Base-by-base conservation (phyloP, 1,140 invertebrate species). In the Himalopsyche phryganea region DNA sequence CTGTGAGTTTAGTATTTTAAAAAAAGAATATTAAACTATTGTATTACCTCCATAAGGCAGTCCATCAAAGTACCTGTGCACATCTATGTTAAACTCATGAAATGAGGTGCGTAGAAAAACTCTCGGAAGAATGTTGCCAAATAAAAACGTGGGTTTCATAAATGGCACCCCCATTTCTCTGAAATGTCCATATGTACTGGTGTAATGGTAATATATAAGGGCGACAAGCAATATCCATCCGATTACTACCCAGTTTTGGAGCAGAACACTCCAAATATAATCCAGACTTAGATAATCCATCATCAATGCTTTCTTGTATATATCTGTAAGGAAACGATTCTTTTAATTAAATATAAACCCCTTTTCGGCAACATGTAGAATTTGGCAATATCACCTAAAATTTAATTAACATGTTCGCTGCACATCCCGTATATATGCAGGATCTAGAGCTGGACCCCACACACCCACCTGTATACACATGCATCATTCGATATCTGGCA, bases 41-140 rank as follows among this genome's bases (percentile, higher is more conserved):
- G 32, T 68, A 69, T 70, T 68, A 79, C 78, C 78, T 50, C 71
- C 78, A 67, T 67, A 75, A 20, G 67, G 72, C 50, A 71, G 55
- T 62, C 75, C 77, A 69, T 75, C 72, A 58, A 79, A 77, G 47
- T 72, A 60, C 20, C 71, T 71, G 46, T 79, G 75, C 33, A 74
- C 65, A 28, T 77, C 67, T 14, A 70, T 63, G 58, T 77, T 75
- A 50, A 72, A 75, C 45, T 76, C 69, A 61, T 75, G 72, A 61
- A 76, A 77, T n/a, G 76, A 75, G 54, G 63, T 69, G 66, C 66
- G 71, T 3, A 70, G 66, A 19, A 69, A 56, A 28, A 79, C 45
- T 52, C 71, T 63, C 4, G 69, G 63, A 20, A 71, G 72, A 4
- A 74, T 66, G 57, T 78, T 80, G 1, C 77, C 76, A 50, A 80